A percentile compares a stretch with the other conserved stretches of the same genome.
phyloP scores from a whole-genome alignment of 2,113 vertebrate species.

The Orcinus orca region DNA sequence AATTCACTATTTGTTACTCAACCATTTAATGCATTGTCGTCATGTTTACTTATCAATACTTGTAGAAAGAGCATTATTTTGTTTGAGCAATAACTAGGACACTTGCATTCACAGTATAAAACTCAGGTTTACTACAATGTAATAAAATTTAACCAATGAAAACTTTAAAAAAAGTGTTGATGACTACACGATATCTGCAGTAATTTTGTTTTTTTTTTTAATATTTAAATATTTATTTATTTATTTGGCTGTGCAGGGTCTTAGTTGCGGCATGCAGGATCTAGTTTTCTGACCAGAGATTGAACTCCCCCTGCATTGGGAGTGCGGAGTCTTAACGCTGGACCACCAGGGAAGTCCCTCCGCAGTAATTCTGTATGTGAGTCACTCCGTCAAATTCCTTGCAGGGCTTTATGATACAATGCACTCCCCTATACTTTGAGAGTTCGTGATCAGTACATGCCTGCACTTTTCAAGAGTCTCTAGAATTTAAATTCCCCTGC shows the following conservation, averaged over 20 bases:
- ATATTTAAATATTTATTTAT: too few species aligned
- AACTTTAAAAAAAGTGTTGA: conserved; percentile 5
- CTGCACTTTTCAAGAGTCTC: not conserved
- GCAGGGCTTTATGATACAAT: not conserved
- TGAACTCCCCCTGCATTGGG: too few species aligned
- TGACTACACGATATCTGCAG: not conserved
- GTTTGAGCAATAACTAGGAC: not conserved
- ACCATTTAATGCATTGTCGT: not conserved
- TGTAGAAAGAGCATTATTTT: not conserved
- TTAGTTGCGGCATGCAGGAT: too few species aligned
- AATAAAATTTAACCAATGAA: conserved; percentile 22
- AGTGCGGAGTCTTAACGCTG: too few species aligned
- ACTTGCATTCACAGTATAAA: conserved; percentile 17
- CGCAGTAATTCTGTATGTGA: not conserved
- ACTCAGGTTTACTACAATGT: not conserved
- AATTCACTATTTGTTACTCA: not conserved
- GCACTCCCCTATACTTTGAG: not conserved
- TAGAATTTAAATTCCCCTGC: not conserved
- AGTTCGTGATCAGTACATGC: not conserved
- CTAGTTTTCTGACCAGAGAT: too few species aligned
- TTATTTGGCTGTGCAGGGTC: too few species aligned
- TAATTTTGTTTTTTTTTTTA: not conserved
- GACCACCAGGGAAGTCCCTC: not conserved
- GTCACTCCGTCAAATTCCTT: conserved; percentile 4
- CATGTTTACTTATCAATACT: conserved; percentile 3